Base-by-base conservation (phyloP, 2,888 invertebrate genomes). In the Cristatella mucedo region DNA sequence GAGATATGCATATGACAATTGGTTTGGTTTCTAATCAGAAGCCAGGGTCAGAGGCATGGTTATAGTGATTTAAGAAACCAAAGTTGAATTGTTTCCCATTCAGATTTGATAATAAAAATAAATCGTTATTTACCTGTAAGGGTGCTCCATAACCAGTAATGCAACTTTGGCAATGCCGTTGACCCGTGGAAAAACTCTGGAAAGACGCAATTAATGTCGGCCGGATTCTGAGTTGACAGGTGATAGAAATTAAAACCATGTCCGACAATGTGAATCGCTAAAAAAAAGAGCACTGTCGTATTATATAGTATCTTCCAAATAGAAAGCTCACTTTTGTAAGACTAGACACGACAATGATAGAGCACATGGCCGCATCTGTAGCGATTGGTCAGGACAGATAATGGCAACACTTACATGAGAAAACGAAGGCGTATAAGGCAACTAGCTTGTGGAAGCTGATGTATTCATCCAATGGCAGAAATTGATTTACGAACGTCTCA, bases 181-280 rank as follows among this genome's bases (percentile, higher is more conserved):
- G 73, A 69, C 71, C 70, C 52, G 49, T 71, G 69, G 48, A 69
- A 71, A 53, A 65, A 72, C 49, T 73, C 73, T 29, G 70, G 55
- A 49, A 74, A 74, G 26, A 73, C 53, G 48, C 74, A 74, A 2
- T 67, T 66, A 20, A 74, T 52, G 53, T 74, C 74, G 39, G 68
- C 63, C 1, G 73, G 62, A 2, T 73, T 69, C 58, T 74, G 74
- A 0, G 73, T 74, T 6, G 71, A 68, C 46, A 74, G 72, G 52
- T 74, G 71, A 52, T 74, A 74, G 53, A 74, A 74, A 56, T 74
- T 74, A 50, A 73, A 63, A 15, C 65, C 67, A 53, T 74, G 74
- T 3, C 74, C 74, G 43, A 74, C 49, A 11, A 71, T 57, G 52
- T 74, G 74, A 34, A 73, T 43, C 6, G 70, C 69, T 70, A 53